These are phyloP conservation scores for Geodia barretti DNA, from an alignment of 37 sponge, comb jelly and placozoan genomes.

Conservation along the genomic window DNA sequence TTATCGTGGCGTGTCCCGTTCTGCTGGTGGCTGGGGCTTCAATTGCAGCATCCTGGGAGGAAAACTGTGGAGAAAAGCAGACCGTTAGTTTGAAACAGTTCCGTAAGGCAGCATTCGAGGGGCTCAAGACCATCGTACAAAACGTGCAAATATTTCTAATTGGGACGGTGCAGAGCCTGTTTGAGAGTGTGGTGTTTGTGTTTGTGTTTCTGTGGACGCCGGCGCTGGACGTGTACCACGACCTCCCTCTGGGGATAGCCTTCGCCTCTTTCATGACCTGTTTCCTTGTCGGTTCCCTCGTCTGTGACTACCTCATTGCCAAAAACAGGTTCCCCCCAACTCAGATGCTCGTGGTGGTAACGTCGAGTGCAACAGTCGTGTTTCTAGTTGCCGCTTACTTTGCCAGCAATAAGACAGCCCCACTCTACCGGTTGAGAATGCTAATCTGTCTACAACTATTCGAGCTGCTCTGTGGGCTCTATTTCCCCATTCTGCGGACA, in stretches of 20 bases:
- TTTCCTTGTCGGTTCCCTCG: constrained; percentile 59
- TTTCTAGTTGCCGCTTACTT: constrained; percentile 36
- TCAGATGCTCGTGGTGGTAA: constrained; percentile 20
- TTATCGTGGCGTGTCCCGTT: constrained; percentile 53
- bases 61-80: constrained; percentile 56
- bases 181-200: constrained; percentile 75
- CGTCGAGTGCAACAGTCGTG: constrained; percentile 1
- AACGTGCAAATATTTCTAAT: constrained; percentile 65
- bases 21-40: constrained; percentile 29
- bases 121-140: constrained; percentile 41
- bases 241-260: constrained; percentile 70
- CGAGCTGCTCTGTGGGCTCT: constrained; percentile 79
- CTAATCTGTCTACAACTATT: constrained; percentile 61
- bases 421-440: constrained; percentile 51
- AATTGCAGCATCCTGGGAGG: constrained; percentile 43
- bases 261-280: constrained; percentile 88
- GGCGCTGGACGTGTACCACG: constrained; percentile 52
- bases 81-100: constrained; percentile 4
- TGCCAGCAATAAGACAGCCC: constrained; percentile 8
- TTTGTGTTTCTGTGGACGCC: constrained; percentile 86
- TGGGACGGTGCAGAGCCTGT: constrained; percentile 70
- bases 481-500: constrained; percentile 74
- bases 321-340: constrained; percentile 31
- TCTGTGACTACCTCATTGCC: constrained; percentile 62
- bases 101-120: constrained; percentile 34